Percentiles rank a stretch among this genome's conserved stretches.
Evolutionary conservation across 2,797 vertebrate genomes (phyloP).

Genomic region (Liparis tanakae): DNA sequence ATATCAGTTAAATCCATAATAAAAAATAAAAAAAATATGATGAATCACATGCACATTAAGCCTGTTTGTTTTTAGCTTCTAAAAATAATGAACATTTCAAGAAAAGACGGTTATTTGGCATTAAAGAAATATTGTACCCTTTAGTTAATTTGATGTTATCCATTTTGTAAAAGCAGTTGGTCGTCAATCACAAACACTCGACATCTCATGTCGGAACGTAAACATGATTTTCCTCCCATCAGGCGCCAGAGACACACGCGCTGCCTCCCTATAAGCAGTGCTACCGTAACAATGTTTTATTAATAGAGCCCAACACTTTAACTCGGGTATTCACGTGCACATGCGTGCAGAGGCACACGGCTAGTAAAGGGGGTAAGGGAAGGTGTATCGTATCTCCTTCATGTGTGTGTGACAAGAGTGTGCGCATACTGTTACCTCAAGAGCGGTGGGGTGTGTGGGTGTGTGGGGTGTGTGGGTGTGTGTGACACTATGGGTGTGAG

Average conservation of each 20-base stretch:
- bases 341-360: background rate
- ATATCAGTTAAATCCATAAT: background rate
- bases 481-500: constrained; percentile 56
- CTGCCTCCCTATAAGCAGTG: background rate
- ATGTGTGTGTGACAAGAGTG: constrained; percentile 49
- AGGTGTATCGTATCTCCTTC: constrained; percentile 18
- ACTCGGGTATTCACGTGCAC: constrained; percentile 7
- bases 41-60: background rate
- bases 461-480: constrained; percentile 43
- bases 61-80: background rate
- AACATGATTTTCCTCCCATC: constrained; percentile 9
- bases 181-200: background rate
- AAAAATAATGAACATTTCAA: background rate
- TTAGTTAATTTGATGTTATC: background rate
- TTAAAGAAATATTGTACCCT: background rate
- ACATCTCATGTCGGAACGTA: constrained; percentile 13
- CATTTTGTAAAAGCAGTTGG: background rate
- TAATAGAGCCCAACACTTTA: constrained; percentile 40
- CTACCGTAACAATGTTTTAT: constrained; percentile 54
- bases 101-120: background rate
- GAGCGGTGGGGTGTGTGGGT: constrained; percentile 27
- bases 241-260: background rate
- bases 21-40: too few relatives aligned
- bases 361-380: constrained; percentile 19
- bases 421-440: constrained; percentile 39